Evolutionary conservation across 2,797 vertebrate genomes (phyloP).

Genomic region (Trichosurus vulpecula): DNA sequence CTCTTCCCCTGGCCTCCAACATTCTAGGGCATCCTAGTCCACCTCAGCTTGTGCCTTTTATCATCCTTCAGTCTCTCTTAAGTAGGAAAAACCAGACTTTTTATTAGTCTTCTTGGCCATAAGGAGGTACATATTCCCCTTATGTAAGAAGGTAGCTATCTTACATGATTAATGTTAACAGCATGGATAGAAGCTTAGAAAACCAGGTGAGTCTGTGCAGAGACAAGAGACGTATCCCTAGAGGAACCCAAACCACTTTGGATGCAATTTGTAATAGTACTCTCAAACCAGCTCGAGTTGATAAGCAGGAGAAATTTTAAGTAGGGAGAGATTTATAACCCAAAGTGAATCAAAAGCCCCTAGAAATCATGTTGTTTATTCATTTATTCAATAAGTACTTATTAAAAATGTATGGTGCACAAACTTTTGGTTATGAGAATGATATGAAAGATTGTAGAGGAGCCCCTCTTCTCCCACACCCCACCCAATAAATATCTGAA

Average conservation of each 20-base stretch:
- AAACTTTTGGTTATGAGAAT: neutral
- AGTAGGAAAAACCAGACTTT: neutral
- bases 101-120: neutral
- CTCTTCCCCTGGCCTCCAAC: neutral
- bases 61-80: neutral
- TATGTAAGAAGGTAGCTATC: neutral
- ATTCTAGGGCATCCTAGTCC: neutral
- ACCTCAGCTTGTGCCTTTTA: neutral
- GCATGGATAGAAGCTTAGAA: neutral
- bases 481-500: neutral
- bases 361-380: neutral
- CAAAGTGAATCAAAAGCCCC: neutral
- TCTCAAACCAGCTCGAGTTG: neutral
- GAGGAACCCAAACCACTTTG: neutral
- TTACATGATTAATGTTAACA: neutral
- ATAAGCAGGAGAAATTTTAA: neutral
- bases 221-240: neutral
- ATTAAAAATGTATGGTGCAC: neutral
- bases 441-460: neutral
- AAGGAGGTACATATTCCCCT: neutral
- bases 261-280: neutral
- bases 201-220: neutral
- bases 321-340: neutral
- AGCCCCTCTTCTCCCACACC: neutral
- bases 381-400: neutral